Evolutionary conservation across 2,113 vertebrate genomes (phyloP), one percentile per base, ranked within the genome.

Genomic region (Opisthocomus hoazin): DNA sequence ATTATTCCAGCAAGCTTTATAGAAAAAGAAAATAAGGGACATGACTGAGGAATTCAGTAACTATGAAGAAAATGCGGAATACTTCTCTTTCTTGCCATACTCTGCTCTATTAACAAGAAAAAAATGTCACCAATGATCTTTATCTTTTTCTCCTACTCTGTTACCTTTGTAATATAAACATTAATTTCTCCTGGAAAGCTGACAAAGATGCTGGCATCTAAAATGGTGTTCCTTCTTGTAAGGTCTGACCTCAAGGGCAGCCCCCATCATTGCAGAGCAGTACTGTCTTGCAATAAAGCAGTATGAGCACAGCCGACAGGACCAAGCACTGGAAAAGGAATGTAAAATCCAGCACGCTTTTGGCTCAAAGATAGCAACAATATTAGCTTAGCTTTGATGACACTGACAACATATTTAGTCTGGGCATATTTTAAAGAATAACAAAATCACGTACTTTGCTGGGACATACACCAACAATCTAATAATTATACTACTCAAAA

Each of bases 361-460:
- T 96, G 92, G 92, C 94, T 92, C 79, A 56, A 39, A 70, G 64
- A 92, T 57, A 78, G 61, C 51, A 84, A 87, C 83, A 93, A 48
- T 64, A 95, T 89, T 87, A 92, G 80, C 48, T 93, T 53, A 29
- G 64, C 50, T 93, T 90, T 93, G 79, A 92, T 54, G 74, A 84
- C 73, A 96, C 4, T 96, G 95, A 96, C 96, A 96, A 96, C 61
- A 41, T 97, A 95, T 95, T 96, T 96, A 96, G 96, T 93, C 96
- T 96, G 76, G 64, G 93, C 80, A 84, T 92, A 88, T 89, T 96
- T 92, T 92, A 93, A 97, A 96, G 68, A 95, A 94, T 84, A 96
- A 97, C 94, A 96, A 94, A 96, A 96, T 91, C 92, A 94, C 89
- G 92, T 93, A 87, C 73, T 93, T 94, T 79, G 48, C 94, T 96